Percentiles rank a stretch among this genome's conserved stretches.
Conservation (phyloP, 2,888 invertebrate species). For the Cryptocephalus primarius region DNA sequence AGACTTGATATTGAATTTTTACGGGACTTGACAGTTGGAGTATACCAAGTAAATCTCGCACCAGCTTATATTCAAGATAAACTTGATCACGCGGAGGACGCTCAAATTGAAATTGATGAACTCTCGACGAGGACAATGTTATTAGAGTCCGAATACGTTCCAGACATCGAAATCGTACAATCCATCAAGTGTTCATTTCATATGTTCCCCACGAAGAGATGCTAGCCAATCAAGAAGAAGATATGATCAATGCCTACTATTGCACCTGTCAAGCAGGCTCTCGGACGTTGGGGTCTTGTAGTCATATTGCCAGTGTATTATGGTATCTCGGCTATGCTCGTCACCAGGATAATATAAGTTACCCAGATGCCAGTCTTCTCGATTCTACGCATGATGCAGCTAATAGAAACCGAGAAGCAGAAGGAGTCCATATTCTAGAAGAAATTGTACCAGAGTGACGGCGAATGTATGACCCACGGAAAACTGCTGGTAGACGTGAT, state of each 20-base stretch:
- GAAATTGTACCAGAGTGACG: no score
- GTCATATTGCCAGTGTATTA: background rate
- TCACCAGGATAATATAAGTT: background rate
- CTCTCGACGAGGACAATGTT: background rate
- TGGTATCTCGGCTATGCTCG: background rate
- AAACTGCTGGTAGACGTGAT: no score
- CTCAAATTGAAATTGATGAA: background rate
- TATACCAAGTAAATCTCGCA: background rate
- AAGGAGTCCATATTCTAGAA: no score
- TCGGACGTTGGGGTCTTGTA: background rate
- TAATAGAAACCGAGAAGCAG: background rate
- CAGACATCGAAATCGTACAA: background rate
- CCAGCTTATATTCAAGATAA: slow-evolving; percentile 1
- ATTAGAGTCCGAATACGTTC: background rate
- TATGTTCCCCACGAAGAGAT: background rate
- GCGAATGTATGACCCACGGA: no score
- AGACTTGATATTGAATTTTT: background rate
- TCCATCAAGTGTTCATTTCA: background rate
- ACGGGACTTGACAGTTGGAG: background rate
- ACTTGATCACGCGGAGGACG: background rate
- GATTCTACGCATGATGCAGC: background rate
- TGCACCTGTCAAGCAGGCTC: slow-evolving; percentile 1
- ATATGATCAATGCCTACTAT: background rate
- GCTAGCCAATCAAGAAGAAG: background rate
- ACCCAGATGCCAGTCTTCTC: background rate